These are phyloP conservation scores for Lepetodrilus schrolli DNA, from an alignment of 2,888 invertebrate genomes.

Conservation along the genomic window DNA sequence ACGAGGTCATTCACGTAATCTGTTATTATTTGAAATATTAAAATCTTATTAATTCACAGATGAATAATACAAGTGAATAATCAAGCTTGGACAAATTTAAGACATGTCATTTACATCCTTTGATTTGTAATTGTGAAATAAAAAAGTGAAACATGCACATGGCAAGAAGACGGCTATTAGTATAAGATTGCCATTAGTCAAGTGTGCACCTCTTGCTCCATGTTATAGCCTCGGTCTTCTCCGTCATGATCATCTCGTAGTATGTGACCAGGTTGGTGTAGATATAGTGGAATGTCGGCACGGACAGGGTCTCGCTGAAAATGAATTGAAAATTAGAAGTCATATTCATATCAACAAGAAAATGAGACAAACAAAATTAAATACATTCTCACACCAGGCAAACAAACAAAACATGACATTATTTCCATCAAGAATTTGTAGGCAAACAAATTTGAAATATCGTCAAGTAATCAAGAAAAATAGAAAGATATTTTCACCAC, in stretches of 20 bases:
- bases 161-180: too few species aligned
- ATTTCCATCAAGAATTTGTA: too few species aligned
- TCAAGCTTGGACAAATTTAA: neutral
- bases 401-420: too few species aligned
- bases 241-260: conserved; percentile 85
- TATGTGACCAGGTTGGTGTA: conserved; percentile 92
- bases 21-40: neutral
- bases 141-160: neutral
- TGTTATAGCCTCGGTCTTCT: conserved; percentile 87
- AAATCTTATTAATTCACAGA: neutral
- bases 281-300: conserved; percentile 93
- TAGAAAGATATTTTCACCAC: too few species aligned
- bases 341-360: neutral
- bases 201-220: conserved; percentile 84
- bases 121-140: neutral
- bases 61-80: neutral
- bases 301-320: conserved; percentile 91
- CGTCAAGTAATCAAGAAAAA: too few species aligned
- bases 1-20: too few species aligned
- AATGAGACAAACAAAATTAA: neutral
- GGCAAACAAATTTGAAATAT: too few species aligned
- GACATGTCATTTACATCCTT: neutral
- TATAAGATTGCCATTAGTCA: neutral
- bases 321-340: neutral
- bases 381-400: too few species aligned